These are phyloP conservation scores for Eurystomus gularis DNA, from an alignment of 2,113 vertebrate genomes.

Conservation along the genomic window DNA sequence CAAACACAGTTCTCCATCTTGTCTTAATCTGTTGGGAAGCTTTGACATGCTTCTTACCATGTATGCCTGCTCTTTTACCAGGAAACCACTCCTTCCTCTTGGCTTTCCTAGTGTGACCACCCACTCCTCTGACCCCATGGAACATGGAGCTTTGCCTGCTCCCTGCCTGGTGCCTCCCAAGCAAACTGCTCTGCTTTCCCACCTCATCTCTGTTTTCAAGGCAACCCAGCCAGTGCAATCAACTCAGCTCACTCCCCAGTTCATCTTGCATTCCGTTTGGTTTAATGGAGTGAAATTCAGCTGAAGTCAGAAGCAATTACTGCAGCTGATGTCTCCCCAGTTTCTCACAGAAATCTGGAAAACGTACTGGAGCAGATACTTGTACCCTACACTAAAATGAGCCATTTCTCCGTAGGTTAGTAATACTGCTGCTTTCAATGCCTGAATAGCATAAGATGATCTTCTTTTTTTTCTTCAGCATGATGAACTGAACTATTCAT, in stretches of 20 bases:
- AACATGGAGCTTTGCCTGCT: neutral
- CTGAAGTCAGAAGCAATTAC: neutral
- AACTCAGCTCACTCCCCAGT: neutral
- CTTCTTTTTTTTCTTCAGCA: neutral
- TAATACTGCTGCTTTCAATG: neutral
- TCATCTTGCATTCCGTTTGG: neutral
- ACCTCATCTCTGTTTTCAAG: neutral
- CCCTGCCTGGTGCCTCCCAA: neutral
- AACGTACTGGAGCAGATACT: fast-evolving
- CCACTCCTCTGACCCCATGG: neutral
- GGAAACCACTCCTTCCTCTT: neutral
- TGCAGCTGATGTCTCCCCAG: neutral
- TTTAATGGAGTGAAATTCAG: neutral
- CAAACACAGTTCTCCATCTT: neutral
- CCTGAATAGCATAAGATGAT: neutral
- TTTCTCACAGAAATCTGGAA: neutral
- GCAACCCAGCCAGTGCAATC: neutral
- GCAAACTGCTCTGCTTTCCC: neutral
- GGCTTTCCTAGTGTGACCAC: neutral
- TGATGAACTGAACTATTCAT: neutral
- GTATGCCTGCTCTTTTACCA: neutral
- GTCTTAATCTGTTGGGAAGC: neutral
- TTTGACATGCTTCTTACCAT: neutral
- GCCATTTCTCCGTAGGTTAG: neutral
- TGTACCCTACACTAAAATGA: neutral